Percentiles rank a stretch among this genome's conserved stretches.
phyloP scores from a whole-genome alignment of 2,888 invertebrate species.

The Holacanthella duospinosa region DNA sequence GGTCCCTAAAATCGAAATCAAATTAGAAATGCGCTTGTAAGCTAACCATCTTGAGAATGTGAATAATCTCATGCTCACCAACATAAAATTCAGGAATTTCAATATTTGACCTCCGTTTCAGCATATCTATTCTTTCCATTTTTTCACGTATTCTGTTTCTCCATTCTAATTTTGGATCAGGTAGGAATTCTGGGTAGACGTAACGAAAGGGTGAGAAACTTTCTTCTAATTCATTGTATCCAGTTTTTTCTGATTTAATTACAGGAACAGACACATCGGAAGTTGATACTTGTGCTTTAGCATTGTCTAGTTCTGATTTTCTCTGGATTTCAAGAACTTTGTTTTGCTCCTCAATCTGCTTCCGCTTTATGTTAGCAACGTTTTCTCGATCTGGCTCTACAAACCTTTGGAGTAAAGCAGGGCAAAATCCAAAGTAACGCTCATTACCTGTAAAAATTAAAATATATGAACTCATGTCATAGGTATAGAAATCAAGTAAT shows the following conservation, averaged over 20 bases:
- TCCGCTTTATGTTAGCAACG: not conserved
- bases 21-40: not conserved
- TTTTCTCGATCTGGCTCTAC: not conserved
- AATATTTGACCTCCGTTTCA: constrained; percentile 65
- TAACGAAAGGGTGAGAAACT: constrained; percentile 48
- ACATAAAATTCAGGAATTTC: constrained; percentile 97
- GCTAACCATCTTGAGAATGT: not conserved
- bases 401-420: not conserved
- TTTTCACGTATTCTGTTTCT: constrained; percentile 74
- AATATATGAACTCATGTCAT: too few relatives aligned
- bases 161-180: constrained; percentile 65
- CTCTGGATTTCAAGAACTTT: not conserved
- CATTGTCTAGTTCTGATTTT: not conserved
- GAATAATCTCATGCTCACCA: constrained; percentile 47
- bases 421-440: not conserved
- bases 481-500: too few relatives aligned
- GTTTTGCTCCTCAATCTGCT: not conserved
- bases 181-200: constrained; percentile 83
- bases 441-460: too few relatives aligned
- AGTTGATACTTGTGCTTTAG: not conserved
- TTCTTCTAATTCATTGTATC: constrained; percentile 24
- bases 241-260: not conserved
- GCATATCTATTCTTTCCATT: constrained; percentile 85
- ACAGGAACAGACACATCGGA: not conserved
- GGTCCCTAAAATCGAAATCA: constrained; percentile 60